Percentiles rank a stretch among this genome's conserved stretches.
These are phyloP conservation scores for Dermochelys coriacea DNA, from an alignment of 2,797 vertebrate genomes.

Conservation along the genomic window DNA sequence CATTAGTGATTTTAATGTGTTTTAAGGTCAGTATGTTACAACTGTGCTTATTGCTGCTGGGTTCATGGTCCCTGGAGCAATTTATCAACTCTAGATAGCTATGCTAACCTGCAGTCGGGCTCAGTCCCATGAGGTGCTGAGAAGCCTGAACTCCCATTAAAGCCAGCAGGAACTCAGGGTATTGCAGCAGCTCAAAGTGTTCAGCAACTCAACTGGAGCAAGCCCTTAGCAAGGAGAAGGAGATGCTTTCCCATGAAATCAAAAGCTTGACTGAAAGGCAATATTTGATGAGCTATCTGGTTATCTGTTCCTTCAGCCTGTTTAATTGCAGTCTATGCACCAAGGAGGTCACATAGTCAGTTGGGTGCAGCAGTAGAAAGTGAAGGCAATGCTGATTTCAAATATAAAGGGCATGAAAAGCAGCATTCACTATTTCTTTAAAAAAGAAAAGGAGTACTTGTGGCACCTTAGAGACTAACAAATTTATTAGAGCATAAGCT, in stretches of 20 bases:
- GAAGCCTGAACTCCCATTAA: background rate
- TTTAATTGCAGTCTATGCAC: background rate
- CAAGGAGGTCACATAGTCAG: background rate
- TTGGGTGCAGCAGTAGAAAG: background rate
- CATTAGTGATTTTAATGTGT: background rate
- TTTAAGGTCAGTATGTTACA: fast-evolving
- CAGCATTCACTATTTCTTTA: background rate
- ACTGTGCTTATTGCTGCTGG: background rate
- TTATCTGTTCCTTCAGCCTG: background rate
- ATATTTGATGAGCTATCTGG: background rate
- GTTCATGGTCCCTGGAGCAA: background rate
- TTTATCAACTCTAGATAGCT: background rate
- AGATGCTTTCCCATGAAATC: background rate
- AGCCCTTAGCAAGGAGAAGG: background rate
- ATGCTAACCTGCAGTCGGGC: background rate
- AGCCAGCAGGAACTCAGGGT: background rate
- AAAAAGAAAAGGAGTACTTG: too few relatives aligned
- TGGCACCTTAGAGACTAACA: too few relatives aligned
- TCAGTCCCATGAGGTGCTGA: fast-evolving
- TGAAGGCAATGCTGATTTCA: background rate
- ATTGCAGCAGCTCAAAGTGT: background rate
- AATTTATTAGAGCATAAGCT: too few relatives aligned
- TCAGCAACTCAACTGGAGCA: background rate
- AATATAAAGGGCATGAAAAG: background rate
- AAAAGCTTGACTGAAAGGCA: background rate